These are phyloP conservation scores for Bombus superbus DNA, from an alignment of 1,140 invertebrate species.

Conservation along the genomic window DNA sequence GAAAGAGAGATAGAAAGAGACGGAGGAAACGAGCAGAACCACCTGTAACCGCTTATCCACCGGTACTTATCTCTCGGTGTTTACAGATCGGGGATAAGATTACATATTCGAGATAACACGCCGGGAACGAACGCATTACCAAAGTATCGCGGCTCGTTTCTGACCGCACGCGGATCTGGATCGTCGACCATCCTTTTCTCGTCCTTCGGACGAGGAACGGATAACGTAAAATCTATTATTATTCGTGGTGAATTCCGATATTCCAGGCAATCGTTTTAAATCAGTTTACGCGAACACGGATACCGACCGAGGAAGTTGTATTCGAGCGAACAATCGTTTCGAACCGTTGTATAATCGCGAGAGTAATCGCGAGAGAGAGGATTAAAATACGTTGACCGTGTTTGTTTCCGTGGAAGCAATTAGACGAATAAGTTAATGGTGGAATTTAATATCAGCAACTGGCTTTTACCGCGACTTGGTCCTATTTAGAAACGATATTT, in stretches of 20 bases:
- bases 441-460: background rate
- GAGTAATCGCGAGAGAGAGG: background rate
- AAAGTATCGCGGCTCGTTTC: slow-evolving; percentile 49
- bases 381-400: background rate
- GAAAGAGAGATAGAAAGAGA: too few species aligned
- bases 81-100: slow-evolving; percentile 67
- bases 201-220: too few species aligned
- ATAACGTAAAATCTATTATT: too few species aligned
- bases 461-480: background rate
- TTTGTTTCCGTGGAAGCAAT: background rate
- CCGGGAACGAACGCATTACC: slow-evolving; percentile 52
- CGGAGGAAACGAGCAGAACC: slow-evolving; percentile 48
- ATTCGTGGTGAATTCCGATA: background rate
- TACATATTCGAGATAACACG: slow-evolving; percentile 56
- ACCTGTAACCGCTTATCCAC: slow-evolving; percentile 65
- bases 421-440: background rate
- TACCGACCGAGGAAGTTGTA: background rate
- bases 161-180: slow-evolving; percentile 6
- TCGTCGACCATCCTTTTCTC: too few species aligned
- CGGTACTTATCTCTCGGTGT: slow-evolving; percentile 64
- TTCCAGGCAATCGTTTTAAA: background rate
- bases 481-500: background rate
- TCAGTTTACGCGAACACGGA: too few species aligned
- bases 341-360: background rate
- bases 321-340: background rate